Evolutionary conservation across 2,797 vertebrate species (phyloP).

Genomic region (Liparis tanakae): DNA sequence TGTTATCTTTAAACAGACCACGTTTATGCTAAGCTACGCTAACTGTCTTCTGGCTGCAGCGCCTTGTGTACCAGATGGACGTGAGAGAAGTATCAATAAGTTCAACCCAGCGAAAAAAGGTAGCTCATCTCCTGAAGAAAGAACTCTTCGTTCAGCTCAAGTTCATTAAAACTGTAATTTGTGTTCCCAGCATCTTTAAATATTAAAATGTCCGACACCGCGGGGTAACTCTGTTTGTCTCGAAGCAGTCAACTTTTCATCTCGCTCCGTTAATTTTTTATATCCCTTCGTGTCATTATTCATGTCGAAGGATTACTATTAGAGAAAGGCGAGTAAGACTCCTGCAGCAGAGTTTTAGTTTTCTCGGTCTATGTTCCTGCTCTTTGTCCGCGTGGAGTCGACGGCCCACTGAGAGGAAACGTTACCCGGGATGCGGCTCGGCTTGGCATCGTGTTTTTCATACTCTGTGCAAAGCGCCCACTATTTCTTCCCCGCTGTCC

Average conservation of each 20-base stretch:
- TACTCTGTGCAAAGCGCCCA: conserved; percentile 30
- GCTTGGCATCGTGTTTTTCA: conserved; percentile 36
- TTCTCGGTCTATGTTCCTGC: background rate
- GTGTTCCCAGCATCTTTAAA: background rate
- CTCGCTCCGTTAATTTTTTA: conserved; percentile 1
- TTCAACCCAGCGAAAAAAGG: background rate
- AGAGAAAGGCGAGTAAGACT: conserved; percentile 4
- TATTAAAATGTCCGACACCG: background rate
- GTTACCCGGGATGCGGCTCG: conserved; percentile 10
- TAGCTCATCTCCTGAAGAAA: background rate
- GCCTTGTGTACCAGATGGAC: background rate
- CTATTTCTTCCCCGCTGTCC: conserved; percentile 15
- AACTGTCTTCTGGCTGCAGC: background rate
- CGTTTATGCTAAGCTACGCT: background rate
- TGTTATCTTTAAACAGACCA: background rate
- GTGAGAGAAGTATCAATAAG: background rate
- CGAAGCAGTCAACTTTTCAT: background rate
- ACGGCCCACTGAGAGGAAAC: conserved; percentile 28
- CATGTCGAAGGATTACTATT: conserved; percentile 8
- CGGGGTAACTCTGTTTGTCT: background rate
- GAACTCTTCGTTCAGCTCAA: background rate
- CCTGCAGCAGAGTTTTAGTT: conserved; percentile 13
- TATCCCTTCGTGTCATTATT: conserved; percentile 8
- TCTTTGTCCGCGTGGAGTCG: conserved; percentile 18
- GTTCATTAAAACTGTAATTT: background rate